Base-by-base conservation (phyloP, 2,113 vertebrate genomes). In the Cyanistes caeruleus region DNA sequence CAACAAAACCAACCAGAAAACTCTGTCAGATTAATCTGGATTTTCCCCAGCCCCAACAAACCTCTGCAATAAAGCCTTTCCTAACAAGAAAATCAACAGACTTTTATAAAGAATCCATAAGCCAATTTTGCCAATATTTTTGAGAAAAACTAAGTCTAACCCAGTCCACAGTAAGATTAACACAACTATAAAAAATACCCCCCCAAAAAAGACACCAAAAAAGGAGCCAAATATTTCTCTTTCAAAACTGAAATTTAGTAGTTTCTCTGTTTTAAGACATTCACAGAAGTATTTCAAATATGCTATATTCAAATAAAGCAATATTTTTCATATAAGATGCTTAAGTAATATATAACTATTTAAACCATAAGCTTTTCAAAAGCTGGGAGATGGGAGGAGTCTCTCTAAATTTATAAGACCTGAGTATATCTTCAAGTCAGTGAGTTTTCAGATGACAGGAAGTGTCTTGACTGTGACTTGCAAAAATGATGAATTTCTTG, bases 191-290 rank as follows among this genome's bases (percentile, higher is more conserved):
- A 78, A 63, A 60, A 41, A 24, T 19, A 33, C 2, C 11, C 4
- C n/a, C 4, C 2, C 9, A 15, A 7, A 4, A 21, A 51, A 33
- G 17, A 1, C 4, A 35, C 9, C 13, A 24, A 16, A 20, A 12
- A 73, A 23, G 1, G 9, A 11, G 4, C 6, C 24, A 81, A 30
- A 33, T 43, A 44, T 35, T 67, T 67, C 2, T 53, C 8, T 58
- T 91, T 75, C 60, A 48, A 27, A 86, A 53, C 9, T 0, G 1
- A 24, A 70, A 21, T 67, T 49, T 25, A n/a, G 41, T 56, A 4
- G 3, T 60, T 77, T 69, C 15, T 11, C 3, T 81, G 30, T n/a
- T 92, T 76, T 10, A 30, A 10, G 48, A 11, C 31, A n/a, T 37
- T 83, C 53, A 48, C 19, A 48, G 10, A 62, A 37, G 5, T 28